Evolutionary conservation across 2,888 invertebrate species (phyloP), one percentile per base, ranked within the genome.

Genomic region (Xylota sylvarum): DNA sequence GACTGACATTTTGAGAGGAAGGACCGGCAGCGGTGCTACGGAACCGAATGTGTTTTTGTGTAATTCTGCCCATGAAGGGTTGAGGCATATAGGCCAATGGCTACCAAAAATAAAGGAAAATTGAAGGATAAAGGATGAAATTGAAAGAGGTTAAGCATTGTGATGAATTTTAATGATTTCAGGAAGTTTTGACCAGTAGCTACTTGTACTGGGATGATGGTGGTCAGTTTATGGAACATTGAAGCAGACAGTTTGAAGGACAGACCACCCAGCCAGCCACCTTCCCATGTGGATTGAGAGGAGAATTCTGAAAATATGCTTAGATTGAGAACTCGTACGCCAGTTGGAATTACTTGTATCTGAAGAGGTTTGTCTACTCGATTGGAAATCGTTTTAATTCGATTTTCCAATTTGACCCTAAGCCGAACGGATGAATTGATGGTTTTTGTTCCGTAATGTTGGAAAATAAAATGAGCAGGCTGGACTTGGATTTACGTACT

Each of bases 131-230:
- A 37, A 50, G 67, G 50, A 69, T 19, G 43, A 52, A 74, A 74
- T 35, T 50, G 74, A 74, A 50, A 37, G 55, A 48, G 74, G 60
- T 23, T 60, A 30, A 32, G 67, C 40, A 60, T 73, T 74, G 81
- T 62, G 67, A 69, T 81, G 81, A 81, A 81, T 81, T 74, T 81
- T 67, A 81, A 81, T 81, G 81, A 52, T 74, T 60, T 48, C 27
- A 32, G 9, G 23, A 62, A 62, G 62, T 52, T 56, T 19, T 23
- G 43, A 9, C 23, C 23, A 35, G 5, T 35, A 56, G 14, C 14
- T 14, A 17, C 30, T 17, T n/a, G n/a, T 10, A 52, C 32, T 0
- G 40, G 60, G 40, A 23, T 43, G 40, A n/a, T 37, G 23, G 9
- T 65, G 48, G 65, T 65, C 65, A 65, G 32, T 32, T 65, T 65